phyloP scores from a whole-genome alignment of 1,140 invertebrate genomes.

The Trachymyrmex septentrionalis region DNA sequence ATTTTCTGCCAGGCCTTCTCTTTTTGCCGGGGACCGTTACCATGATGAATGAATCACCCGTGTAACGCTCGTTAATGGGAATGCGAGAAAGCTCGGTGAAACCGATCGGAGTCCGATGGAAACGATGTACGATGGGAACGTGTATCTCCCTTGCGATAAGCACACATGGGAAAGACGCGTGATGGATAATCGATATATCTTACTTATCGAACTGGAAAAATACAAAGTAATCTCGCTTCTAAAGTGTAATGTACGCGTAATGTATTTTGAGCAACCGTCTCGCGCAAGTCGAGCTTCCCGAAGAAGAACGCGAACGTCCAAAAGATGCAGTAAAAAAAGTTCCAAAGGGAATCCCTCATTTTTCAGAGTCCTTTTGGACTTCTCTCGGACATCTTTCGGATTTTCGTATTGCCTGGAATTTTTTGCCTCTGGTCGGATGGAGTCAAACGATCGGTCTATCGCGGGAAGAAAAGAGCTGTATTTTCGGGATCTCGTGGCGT shows the following conservation, averaged over 20 bases:
- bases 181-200: conserved; percentile 21
- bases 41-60: conserved; percentile 14
- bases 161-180: neutral
- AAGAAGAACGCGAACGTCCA: conserved; percentile 6
- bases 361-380: neutral
- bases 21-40: neutral
- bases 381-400: neutral
- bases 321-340: neutral
- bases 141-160: neutral
- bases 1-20: neutral
- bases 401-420: neutral
- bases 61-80: conserved; percentile 20
- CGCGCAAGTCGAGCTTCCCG: conserved; percentile 36
- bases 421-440: conserved; percentile 39
- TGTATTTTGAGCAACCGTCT: conserved; percentile 74
- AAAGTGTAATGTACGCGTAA: conserved; percentile 59
- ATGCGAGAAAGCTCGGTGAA: conserved; percentile 45
- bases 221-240: conserved; percentile 66
- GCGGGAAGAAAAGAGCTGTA: conserved; percentile 36
- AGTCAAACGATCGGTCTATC: conserved; percentile 48
- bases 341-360: neutral
- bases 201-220: conserved; percentile 52
- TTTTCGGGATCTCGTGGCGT: neutral
- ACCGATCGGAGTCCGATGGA: conserved; percentile 12
- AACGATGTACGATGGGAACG: conserved; percentile 11